phyloP scores from a whole-genome alignment of 2,888 invertebrate genomes.

The Agrypnus murinus region DNA sequence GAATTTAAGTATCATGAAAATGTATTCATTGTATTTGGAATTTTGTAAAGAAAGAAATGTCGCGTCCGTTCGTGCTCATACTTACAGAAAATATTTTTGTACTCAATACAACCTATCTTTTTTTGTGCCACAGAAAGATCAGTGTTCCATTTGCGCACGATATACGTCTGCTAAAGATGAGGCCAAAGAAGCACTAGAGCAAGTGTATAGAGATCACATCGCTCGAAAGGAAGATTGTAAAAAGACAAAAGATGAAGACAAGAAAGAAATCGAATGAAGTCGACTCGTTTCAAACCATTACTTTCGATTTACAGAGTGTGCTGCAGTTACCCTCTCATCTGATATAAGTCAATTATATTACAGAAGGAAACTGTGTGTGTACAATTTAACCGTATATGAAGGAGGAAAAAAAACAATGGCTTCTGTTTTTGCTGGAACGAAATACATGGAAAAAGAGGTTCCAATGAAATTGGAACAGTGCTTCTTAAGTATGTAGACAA shows the following conservation, averaged over 20 bases:
- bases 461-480: slow-evolving; percentile 60
- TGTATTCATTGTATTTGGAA: slow-evolving; percentile 53
- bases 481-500: slow-evolving; percentile 47
- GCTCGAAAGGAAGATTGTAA: slow-evolving; percentile 54
- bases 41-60: slow-evolving; percentile 41
- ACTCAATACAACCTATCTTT: too few species aligned
- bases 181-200: too few species aligned
- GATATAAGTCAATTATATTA: slow-evolving; percentile 62
- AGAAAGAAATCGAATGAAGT: too few species aligned
- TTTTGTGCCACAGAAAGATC: too few species aligned
- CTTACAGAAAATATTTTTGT: slow-evolving; percentile 53
- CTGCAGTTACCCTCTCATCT: slow-evolving; percentile 60
- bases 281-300: slow-evolving; percentile 49
- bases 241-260: slow-evolving; percentile 48
- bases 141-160: too few species aligned
- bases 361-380: slow-evolving; percentile 57
- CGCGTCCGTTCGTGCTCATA: slow-evolving; percentile 42
- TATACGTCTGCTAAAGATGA: too few species aligned
- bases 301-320: slow-evolving; percentile 62
- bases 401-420: slow-evolving; percentile 57
- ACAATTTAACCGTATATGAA: slow-evolving; percentile 62
- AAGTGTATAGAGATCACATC: slow-evolving; percentile 54
- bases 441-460: slow-evolving; percentile 59
- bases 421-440: slow-evolving; percentile 59
- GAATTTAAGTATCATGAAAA: slow-evolving; percentile 51